A percentile compares a stretch with the other conserved stretches of the same genome.
Conservation (phyloP, 2,113 vertebrate genomes). For the Pardalotus punctatus region DNA sequence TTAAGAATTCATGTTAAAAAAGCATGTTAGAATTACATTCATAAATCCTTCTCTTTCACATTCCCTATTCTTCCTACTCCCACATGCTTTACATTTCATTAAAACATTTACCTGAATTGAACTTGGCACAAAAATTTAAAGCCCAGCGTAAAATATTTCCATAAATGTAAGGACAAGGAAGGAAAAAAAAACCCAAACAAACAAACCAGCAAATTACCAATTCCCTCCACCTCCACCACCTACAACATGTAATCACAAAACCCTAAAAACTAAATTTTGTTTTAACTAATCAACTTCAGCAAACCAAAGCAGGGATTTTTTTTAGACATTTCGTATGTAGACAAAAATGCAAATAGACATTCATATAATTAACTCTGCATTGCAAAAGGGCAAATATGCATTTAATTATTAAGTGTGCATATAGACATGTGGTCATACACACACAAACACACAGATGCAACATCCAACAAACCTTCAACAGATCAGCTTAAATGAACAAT, state of each 20-base stretch:
- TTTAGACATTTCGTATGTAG: accelerated
- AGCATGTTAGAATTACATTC: background rate
- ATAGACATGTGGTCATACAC: background rate
- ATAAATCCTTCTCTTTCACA: background rate
- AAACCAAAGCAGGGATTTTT: background rate
- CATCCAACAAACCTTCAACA: background rate
- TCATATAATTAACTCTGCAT: background rate
- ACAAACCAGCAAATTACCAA: background rate
- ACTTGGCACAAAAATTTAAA: background rate
- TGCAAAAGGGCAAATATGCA: background rate
- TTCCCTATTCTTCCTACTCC: background rate
- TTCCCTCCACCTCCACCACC: accelerated
- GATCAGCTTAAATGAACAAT: background rate
- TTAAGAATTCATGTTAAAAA: background rate
- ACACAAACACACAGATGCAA: background rate
- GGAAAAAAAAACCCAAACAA: too few relatives aligned
- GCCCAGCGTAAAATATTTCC: background rate
- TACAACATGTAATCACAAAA: background rate
- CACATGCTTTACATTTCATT: background rate
- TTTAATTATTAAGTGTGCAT: background rate
- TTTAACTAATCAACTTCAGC: background rate
- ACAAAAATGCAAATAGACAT: background rate
- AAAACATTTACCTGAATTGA: conserved; percentile 12
- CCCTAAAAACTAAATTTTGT: background rate
- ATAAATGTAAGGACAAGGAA: background rate